phyloP scores from a whole-genome alignment of 2,797 vertebrate species.

The Anableps anableps region DNA sequence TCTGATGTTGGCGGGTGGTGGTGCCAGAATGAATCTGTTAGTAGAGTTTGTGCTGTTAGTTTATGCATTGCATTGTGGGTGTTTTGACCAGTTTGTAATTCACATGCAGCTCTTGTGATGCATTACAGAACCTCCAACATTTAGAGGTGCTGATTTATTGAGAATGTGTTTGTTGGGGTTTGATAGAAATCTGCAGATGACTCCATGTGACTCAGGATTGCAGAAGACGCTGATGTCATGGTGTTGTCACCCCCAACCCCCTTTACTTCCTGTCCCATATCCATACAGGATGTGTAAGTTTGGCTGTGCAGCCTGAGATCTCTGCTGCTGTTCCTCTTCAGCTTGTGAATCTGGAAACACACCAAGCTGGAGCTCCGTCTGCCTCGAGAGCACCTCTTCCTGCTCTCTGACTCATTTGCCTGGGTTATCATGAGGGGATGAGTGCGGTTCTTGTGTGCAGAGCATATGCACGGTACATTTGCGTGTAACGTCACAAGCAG shows the following conservation, averaged over 20 bases:
- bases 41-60: not conserved
- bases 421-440: constrained; percentile 37
- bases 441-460: constrained; percentile 9
- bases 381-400: not conserved
- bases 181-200: constrained; percentile 8
- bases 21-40: not conserved
- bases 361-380: not conserved
- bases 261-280: constrained; percentile 44
- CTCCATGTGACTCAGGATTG: constrained; percentile 50
- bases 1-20: not conserved
- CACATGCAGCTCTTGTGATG: too few relatives aligned
- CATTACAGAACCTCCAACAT: not conserved
- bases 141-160: not conserved
- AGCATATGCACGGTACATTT: constrained; percentile 19
- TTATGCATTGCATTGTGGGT: not conserved
- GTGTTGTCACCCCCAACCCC: constrained; percentile 25
- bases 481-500: constrained; percentile 25
- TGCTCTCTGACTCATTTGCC: constrained; percentile 47
- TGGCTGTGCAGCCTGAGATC: not conserved
- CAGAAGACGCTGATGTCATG: constrained; percentile 50
- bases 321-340: not conserved
- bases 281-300: not conserved
- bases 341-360: not conserved
- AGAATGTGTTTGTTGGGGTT: not conserved
- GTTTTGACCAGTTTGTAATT: not conserved